These are phyloP conservation scores for Prunella himalayana DNA, from an alignment of 2,113 vertebrate species.

Conservation along the genomic window DNA sequence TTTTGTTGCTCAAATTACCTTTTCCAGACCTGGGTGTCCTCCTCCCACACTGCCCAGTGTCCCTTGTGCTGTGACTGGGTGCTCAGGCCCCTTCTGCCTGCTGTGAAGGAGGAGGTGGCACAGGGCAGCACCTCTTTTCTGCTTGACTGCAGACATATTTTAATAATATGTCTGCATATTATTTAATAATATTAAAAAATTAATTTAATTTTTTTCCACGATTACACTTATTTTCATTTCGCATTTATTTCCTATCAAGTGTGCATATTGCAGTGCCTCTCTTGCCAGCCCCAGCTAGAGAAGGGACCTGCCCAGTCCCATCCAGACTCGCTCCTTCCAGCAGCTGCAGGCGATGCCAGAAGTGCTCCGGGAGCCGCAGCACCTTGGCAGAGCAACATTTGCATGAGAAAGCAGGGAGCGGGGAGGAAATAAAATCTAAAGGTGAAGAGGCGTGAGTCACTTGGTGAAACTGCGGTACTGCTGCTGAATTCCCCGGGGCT, in stretches of 20 bases:
- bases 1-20: neutral
- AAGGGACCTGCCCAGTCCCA: neutral
- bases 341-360: neutral
- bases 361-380: neutral
- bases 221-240: neutral
- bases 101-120: neutral
- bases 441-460: neutral
- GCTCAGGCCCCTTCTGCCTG: fast-evolving
- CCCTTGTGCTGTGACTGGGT: fast-evolving
- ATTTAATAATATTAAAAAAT: too few relatives aligned
- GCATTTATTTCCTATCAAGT: neutral
- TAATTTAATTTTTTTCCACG: neutral
- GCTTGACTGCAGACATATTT: fast-evolving
- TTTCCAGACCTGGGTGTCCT: neutral
- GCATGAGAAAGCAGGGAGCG: neutral
- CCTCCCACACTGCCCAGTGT: neutral
- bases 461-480: neutral
- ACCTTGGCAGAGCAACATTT: neutral
- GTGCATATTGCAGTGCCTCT: neutral
- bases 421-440: neutral
- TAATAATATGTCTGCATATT: too few relatives aligned
- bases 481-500: neutral
- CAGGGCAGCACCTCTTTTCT: neutral
- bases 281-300: neutral
- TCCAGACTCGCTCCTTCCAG: neutral